Evolutionary conservation across 2,888 invertebrate species (phyloP), one percentile per base, ranked within the genome.

Genomic region (Andrena camellia): DNA sequence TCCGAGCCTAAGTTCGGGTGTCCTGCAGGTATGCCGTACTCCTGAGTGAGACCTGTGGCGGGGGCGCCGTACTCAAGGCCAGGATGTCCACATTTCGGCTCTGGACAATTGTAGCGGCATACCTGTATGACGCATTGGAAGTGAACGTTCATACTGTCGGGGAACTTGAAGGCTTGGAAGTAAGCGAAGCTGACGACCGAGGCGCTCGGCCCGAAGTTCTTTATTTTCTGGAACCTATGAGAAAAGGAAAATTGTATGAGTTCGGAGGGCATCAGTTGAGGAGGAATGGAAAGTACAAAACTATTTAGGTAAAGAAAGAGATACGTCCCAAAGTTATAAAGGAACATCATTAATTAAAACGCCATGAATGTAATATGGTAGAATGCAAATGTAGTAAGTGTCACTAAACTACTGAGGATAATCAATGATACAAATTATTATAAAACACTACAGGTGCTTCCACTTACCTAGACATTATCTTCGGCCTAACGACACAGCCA

Each of bases 111-210:
- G 94, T 98, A 98, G 89, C 98, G 96, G 92, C 98, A 98, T 3
- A 98, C 98, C 95, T 98, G 98, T 89, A 98, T 98, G 60, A 98
- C 98, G 93, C 98, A 98, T 94, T 98, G 98, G 97, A 98, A 98
- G 95, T 98, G 98, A 2, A 98, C 98, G 93, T 98, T 98, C 98
- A 98, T 98, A 13, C 98, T 98, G 94, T 98, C 98, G 1, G 98
- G 98, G 96, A 98, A 98, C 94, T 98, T 98, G 95, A 98, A 98
- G 6, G 98, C 98, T 95, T 98, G 98, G 97, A 98, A 98, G 95
- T 98, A 98, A 17, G 98, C 98, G 93, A 98, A 98, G 71, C 98
- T 98, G 20, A 98, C 98, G 3, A 98, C 98, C 0, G 98, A 98
- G 4, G 98, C 98, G 31, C 98, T 98, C 0, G 98, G 97, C 1